Base-by-base conservation (phyloP, 2,113 vertebrate genomes). In the Notiomystis cincta region DNA sequence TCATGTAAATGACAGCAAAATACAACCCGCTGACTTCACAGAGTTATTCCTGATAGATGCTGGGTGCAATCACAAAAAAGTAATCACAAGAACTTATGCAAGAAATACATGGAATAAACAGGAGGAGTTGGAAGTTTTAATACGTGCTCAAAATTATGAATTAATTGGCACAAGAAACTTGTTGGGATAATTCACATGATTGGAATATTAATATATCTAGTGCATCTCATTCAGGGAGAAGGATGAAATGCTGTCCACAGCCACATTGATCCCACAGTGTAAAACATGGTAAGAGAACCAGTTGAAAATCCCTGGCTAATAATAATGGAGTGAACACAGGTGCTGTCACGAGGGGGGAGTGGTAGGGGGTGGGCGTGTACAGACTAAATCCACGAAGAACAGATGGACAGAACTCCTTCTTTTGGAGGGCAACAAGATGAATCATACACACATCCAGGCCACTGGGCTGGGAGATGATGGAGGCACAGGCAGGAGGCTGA, bases 101-200 rank as follows among this genome's bases (percentile, higher is more conserved):
- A 87, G 37, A 93, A 96, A 92, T 65, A 77, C 1, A 7, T 30
- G 71, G 71, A 80, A 72, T 77, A 93, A 97, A 95, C 86, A 97
- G 91, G 91, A 95, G 80, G 89, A 87, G 76, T 86, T 91, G 72
- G 20, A 96, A 94, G 89, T 96, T 97, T 89, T 75, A 62, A 51
- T 89, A 91, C 35, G 77, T 95, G 95, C 91, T 91, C 47, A 67
- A 96, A 93, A 95, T 95, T 47, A 81, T 38, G 80, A 92, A 90
- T 86, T 82, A 95, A 92, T 97, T 95, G 89, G 94, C 95, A 96
- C 2, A 1, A 83, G 72, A 83, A 88, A 83, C 76, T 96, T 62
- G 93, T 87, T 89, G 93, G 83, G 69, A 81, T 90, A 91, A 89
- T 66, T 95, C 82, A 90, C 76, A 44, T 71, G 94, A 83, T 60